Percentiles rank a stretch among this genome's conserved stretches.
phyloP scores from a whole-genome alignment of 2,113 vertebrate species.

The Riparia riparia region DNA sequence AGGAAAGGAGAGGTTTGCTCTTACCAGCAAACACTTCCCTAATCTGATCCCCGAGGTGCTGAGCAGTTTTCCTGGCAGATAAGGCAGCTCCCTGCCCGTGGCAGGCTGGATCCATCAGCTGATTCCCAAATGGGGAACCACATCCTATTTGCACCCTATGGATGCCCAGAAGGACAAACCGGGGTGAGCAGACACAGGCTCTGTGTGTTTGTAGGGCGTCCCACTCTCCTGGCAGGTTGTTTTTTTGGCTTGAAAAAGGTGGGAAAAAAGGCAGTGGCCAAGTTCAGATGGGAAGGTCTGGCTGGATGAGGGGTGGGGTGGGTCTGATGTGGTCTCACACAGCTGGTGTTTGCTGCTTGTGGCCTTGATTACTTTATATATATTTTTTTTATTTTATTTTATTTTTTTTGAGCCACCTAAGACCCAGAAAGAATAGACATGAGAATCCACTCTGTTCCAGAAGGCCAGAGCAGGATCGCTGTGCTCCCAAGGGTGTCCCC shows the following conservation, averaged over 20 bases:
- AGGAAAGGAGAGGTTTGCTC: background rate
- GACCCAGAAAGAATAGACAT: background rate
- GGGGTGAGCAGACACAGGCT: background rate
- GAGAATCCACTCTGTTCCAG: background rate
- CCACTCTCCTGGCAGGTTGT: background rate
- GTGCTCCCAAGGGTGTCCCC: background rate
- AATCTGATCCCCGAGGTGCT: background rate
- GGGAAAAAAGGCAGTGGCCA: background rate
- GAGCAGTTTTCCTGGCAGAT: background rate
- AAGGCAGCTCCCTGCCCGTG: fast-evolving
- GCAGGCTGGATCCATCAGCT: background rate
- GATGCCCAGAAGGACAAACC: background rate
- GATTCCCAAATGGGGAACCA: background rate
- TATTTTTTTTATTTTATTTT: too few species aligned
- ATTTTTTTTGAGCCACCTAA: background rate
- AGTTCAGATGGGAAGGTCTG: background rate
- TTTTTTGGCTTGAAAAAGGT: background rate
- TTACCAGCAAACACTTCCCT: background rate
- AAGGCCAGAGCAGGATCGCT: background rate
- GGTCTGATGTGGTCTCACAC: too few species aligned
- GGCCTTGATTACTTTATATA: background rate
- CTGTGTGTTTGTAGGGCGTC: background rate
- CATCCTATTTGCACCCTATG: fast-evolving
- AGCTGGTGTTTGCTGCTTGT: background rate
- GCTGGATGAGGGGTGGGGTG: too few species aligned